Percentiles rank a stretch among this genome's conserved stretches.
phyloP scores from a whole-genome alignment of 2,113 vertebrate species.

The Scartelaos histophorus region DNA sequence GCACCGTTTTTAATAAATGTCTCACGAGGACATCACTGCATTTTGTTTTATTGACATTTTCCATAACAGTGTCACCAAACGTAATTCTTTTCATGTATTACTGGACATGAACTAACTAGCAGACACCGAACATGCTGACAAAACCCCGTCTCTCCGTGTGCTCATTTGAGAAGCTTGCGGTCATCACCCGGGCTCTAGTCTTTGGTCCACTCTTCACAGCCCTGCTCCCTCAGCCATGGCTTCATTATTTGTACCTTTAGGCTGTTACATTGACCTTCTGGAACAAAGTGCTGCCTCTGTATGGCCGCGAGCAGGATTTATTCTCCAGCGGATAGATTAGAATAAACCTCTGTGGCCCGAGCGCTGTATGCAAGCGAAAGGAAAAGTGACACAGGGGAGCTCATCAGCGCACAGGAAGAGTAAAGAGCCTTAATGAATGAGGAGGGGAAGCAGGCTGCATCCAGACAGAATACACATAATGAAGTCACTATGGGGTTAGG shows the following conservation, averaged over 20 bases:
- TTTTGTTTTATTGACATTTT: no score
- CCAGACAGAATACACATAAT: constrained; percentile 73
- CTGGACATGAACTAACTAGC: background rate
- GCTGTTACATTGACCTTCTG: constrained; percentile 59
- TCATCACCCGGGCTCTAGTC: background rate
- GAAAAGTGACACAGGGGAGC: constrained; percentile 63
- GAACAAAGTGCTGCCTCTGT: constrained; percentile 29
- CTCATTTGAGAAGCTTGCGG: constrained; percentile 2
- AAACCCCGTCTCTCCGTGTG: background rate
- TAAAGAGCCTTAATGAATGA: constrained; percentile 69
- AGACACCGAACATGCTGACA: background rate
- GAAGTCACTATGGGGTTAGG: constrained; percentile 67
- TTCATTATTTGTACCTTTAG: constrained; percentile 22
- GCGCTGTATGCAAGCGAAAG: constrained; percentile 43
- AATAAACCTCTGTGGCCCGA: constrained; percentile 55
- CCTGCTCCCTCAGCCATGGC: background rate
- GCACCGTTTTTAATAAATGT: no score
- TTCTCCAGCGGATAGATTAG: constrained; percentile 58
- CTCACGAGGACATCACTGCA: no score
- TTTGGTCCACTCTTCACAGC: constrained; percentile 28
- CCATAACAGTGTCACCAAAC: no score
- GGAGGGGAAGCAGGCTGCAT: constrained; percentile 38
- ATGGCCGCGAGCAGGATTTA: constrained; percentile 20
- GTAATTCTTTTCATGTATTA: background rate
- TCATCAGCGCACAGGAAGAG: constrained; percentile 61